Evolutionary conservation across 2,888 invertebrate genomes (phyloP), one percentile per base, ranked within the genome.

Genomic region (Tenthredo scrophulariae): DNA sequence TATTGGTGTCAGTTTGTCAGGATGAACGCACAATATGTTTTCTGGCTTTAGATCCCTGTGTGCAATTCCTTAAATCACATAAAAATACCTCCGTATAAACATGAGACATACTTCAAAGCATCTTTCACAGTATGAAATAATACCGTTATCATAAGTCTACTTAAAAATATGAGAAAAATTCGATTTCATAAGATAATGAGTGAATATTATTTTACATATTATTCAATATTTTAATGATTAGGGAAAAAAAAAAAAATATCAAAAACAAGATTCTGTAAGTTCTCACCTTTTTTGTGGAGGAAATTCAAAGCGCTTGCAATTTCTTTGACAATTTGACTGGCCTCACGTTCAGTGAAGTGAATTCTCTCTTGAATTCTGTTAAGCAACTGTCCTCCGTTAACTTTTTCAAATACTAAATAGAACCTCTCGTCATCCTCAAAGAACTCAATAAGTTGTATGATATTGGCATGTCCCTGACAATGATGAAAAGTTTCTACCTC

Each of bases 401-500:
- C 97, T 95, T 99, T 99, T 94, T 99, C 99, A 95, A 99, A 99
- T 93, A 99, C 98, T 94, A 99, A 96, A 94, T 98, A 99, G 94
- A 99, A 99, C 94, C 97, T 97, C 94, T 98, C 98, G 91, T 98
- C 98, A 95, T 99, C 99, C 94, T 99, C 99, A 94, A 98, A 98
- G 95, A 98, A 98, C 94, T 99, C 99, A 91, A 98, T 97, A 94
- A 99, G 96, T 94, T 99, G 98, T 93, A 99, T 97, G 94, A 99
- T 99, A 94, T 99, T 98, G 87, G 98, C 97, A 95, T 99, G 99
- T 90, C 98, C 98, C 94, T 98, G 97, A 94, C 99, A 99, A 94
- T 99, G 97, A 94, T 99, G 98, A 96, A 99, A 99, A 89, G 98
- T 99, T 95, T 99, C 99, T 92, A 99, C 99, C 94, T 99, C 99